Conservation (phyloP, 2,888 invertebrate genomes). For the Hesperia comma region DNA sequence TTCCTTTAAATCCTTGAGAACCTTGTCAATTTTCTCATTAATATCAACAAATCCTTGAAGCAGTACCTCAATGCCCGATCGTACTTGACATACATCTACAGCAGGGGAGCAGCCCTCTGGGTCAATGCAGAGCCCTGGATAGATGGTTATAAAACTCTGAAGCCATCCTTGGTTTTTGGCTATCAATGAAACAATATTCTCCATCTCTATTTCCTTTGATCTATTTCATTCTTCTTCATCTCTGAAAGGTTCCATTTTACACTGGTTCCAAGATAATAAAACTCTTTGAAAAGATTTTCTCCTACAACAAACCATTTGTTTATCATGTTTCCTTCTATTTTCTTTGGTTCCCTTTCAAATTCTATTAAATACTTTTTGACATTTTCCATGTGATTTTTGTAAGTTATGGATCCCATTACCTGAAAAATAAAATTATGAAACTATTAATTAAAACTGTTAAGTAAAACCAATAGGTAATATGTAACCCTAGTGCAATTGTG, state of each 20-base stretch:
- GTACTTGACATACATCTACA: slow-evolving; percentile 17
- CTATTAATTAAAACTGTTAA: too few relatives aligned
- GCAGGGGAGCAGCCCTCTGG: slow-evolving; percentile 41
- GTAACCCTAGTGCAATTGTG: too few relatives aligned
- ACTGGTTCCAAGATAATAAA: slow-evolving; percentile 39
- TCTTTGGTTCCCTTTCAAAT: slow-evolving; percentile 43
- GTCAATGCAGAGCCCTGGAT: slow-evolving; percentile 43
- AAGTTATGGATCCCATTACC: slow-evolving; percentile 43
- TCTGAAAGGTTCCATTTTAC: slow-evolving; percentile 39
- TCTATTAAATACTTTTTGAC: slow-evolving; percentile 34
- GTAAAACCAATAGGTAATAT: too few relatives aligned
- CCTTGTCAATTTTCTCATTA: slow-evolving; percentile 39
- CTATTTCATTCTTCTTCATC: slow-evolving; percentile 35
- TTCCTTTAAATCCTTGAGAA: slow-evolving; percentile 40
- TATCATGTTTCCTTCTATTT: slow-evolving; percentile 42
- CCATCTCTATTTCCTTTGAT: too few relatives aligned
- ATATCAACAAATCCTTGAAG: slow-evolving; percentile 40
- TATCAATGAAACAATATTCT: slow-evolving; percentile 34
- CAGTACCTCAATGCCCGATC: slow-evolving; percentile 20
- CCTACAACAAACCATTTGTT: slow-evolving; percentile 43
- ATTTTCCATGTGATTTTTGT: slow-evolving; percentile 40
- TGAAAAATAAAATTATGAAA: slow-evolving; percentile 26
- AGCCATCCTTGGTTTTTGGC: slow-evolving; percentile 42
- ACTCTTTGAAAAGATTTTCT: slow-evolving; percentile 44
- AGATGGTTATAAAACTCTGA: slow-evolving; percentile 43